phyloP scores from a whole-genome alignment of 2,888 invertebrate genomes.

The Cinara cedri region DNA sequence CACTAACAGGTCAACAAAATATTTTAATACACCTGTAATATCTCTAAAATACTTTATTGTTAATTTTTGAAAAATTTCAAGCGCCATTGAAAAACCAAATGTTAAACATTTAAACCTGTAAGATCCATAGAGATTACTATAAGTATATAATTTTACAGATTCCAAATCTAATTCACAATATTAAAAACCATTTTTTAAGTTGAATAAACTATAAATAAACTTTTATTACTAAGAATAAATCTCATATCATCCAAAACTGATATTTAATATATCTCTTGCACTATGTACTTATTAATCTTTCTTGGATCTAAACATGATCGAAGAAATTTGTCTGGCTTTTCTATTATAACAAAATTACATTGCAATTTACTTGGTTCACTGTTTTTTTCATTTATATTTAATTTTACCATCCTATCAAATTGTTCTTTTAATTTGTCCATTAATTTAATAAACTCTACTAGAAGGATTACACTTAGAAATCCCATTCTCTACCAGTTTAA shows the following conservation, averaged over 20 bases:
- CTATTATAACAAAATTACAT: constrained; percentile 58
- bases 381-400: neutral
- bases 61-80: constrained; percentile 60
- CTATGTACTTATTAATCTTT: constrained; percentile 58
- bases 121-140: constrained; percentile 59
- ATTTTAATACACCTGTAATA: constrained; percentile 58
- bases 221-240: constrained; percentile 41
- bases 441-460: neutral
- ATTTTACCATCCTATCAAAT: neutral
- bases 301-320: constrained; percentile 59
- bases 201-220: constrained; percentile 57
- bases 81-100: constrained; percentile 61
- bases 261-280: constrained; percentile 58
- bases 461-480: neutral
- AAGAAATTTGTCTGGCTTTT: constrained; percentile 58
- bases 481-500: neutral
- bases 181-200: constrained; percentile 58
- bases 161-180: constrained; percentile 58
- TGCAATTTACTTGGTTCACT: constrained; percentile 59
- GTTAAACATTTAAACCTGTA: constrained; percentile 61
- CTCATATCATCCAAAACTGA: constrained; percentile 58
- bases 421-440: neutral
- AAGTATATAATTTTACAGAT: constrained; percentile 57
- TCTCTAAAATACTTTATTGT: constrained; percentile 59
- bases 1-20: constrained; percentile 60